Percentiles rank a stretch among this genome's conserved stretches.
These are phyloP conservation scores for Apogon talboti DNA, from an alignment of 2,797 vertebrate species.

Conservation along the genomic window DNA sequence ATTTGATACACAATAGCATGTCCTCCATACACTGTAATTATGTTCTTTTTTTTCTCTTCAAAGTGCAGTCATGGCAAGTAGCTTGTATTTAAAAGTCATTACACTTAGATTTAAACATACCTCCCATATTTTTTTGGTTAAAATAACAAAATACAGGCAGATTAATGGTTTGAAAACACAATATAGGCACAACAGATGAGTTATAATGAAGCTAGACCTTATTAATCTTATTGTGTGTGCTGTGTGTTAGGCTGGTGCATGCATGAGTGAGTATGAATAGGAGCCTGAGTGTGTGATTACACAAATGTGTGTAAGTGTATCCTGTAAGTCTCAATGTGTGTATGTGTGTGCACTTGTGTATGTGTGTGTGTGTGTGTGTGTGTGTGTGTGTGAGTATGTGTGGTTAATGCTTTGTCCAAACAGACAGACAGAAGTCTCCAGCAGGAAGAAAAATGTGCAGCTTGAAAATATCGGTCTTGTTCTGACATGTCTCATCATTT, in stretches of 20 bases:
- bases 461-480: constrained; percentile 77
- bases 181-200: neutral
- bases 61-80: too few relatives aligned
- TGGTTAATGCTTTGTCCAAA: constrained; percentile 67
- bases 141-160: neutral
- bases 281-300: constrained; percentile 30
- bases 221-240: neutral
- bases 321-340: constrained; percentile 8
- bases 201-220: neutral
- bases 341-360: neutral
- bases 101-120: neutral
- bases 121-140: neutral
- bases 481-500: constrained; percentile 75
- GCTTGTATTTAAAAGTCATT: neutral
- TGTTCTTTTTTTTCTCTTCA: too few relatives aligned
- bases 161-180: neutral
- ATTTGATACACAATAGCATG: constrained; percentile 18
- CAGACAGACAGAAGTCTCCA: constrained; percentile 64
- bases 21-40: neutral
- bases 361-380: constrained; percentile 27
- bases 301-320: constrained; percentile 17
- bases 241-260: constrained; percentile 16
- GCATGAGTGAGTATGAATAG: constrained; percentile 42
- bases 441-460: constrained; percentile 68
- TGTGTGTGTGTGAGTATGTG: constrained; percentile 29